Evolutionary conservation across 1,140 invertebrate genomes (phyloP).

Genomic region (Drosophila persimilis): DNA sequence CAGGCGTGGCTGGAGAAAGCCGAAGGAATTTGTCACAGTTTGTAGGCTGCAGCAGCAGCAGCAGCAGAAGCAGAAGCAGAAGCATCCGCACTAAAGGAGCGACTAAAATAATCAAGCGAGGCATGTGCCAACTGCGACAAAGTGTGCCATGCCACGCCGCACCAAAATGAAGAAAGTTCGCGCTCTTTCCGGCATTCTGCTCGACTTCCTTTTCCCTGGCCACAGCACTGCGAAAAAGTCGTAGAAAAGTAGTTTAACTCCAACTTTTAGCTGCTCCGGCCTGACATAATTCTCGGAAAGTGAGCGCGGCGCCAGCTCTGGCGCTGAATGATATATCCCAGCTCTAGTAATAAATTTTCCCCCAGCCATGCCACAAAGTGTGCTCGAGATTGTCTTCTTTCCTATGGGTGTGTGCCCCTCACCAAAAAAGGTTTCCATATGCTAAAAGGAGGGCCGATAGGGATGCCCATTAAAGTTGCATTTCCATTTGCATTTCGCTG

Average conservation of each 20-base stretch:
- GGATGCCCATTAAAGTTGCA: slow-evolving; percentile 39
- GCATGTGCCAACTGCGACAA: slow-evolving; percentile 65
- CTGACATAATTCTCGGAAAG: slow-evolving; percentile 65
- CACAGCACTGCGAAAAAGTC: slow-evolving; percentile 56
- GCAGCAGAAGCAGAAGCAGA: slow-evolving; percentile 18
- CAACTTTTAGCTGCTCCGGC: slow-evolving; percentile 56
- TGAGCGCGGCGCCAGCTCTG: slow-evolving; percentile 32
- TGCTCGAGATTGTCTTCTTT: slow-evolving; percentile 39
- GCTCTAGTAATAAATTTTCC: slow-evolving; percentile 64
- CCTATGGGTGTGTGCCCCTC: not conserved
- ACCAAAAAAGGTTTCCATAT: not conserved
- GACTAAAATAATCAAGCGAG: slow-evolving; percentile 69
- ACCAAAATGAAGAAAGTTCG: slow-evolving; percentile 74
- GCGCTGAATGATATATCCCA: slow-evolving; percentile 60
- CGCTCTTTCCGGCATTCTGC: not conserved
- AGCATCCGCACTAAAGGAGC: not conserved
- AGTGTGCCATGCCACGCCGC: slow-evolving; percentile 59
- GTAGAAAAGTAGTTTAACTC: slow-evolving; percentile 77
- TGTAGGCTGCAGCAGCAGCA: slow-evolving; percentile 55
- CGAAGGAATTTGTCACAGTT: slow-evolving; percentile 69
- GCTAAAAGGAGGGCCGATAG: slow-evolving; percentile 3
- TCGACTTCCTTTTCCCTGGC: slow-evolving; percentile 6
- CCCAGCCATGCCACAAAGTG: slow-evolving; percentile 47
- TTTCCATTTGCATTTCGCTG: slow-evolving; percentile 18
- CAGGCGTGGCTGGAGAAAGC: slow-evolving; percentile 41